These are phyloP conservation scores for Neria commutata DNA, from an alignment of 2,888 invertebrate genomes.

Conservation along the genomic window DNA sequence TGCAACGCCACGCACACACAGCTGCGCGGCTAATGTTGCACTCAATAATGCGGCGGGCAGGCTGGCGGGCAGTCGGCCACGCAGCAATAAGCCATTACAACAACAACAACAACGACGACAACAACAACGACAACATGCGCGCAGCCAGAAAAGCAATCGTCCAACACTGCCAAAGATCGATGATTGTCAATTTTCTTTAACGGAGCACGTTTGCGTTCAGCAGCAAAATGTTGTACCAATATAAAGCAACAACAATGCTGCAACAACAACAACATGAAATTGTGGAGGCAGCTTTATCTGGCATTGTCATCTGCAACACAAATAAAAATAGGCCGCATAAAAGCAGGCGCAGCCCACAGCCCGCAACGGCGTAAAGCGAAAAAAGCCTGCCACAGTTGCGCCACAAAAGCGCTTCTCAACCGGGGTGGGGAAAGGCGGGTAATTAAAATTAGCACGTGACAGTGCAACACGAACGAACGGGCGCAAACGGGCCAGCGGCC, in stretches of 20 bases:
- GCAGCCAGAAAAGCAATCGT: background rate
- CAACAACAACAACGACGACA: too few relatives aligned
- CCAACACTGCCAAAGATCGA: constrained; percentile 35
- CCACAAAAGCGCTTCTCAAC: background rate
- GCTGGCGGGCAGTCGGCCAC: too few relatives aligned
- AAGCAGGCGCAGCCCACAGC: background rate
- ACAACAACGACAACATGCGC: too few relatives aligned
- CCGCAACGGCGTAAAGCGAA: background rate
- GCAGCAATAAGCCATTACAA: background rate
- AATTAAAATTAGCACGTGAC: constrained; percentile 12
- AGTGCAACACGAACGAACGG: too few relatives aligned
- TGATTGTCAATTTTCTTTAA: constrained; percentile 53
- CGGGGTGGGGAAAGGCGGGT: background rate
- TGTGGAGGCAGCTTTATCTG: constrained; percentile 4
- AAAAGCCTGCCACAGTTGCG: background rate
- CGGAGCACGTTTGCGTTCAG: constrained; percentile 1
- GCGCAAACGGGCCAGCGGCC: too few relatives aligned
- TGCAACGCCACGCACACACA: background rate
- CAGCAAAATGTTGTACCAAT: constrained; percentile 21
- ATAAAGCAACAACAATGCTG: background rate
- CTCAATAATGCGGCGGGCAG: too few relatives aligned
- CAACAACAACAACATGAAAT: constrained; percentile 7
- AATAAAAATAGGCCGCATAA: background rate
- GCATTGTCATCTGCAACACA: constrained; percentile 10
- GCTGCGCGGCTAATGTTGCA: background rate